Evolutionary conservation across 1,140 invertebrate genomes (phyloP), one percentile per base, ranked within the genome.

Genomic region (Ips typographus): DNA sequence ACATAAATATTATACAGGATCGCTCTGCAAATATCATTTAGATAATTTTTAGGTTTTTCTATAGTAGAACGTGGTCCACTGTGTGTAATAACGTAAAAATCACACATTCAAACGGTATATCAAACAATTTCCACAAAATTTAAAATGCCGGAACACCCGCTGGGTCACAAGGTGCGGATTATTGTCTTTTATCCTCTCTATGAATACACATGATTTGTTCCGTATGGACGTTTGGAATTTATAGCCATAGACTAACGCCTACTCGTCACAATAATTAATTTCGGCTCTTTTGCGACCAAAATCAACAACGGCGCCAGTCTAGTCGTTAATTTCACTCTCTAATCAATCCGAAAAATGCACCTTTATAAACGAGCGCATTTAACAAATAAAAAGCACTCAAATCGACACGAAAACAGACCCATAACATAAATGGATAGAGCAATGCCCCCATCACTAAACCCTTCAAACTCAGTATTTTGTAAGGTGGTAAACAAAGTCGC

Each of bases 401-500:
- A 22, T 22, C 22, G 22, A 22, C 22, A 22, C 22, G 22, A 22
- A 22, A 22, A 22, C 22, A 22, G 22, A 22, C 22, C 22, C 22
- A 22, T 22, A 22, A 22, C 22, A 22, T 22, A 22, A 22, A 22
- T 22, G 22, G 22, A 49, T 49, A 43, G 40, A 22, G 40, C 59
- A 43, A 61, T 41, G 59, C 42, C 40, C 40, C 3, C 44, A 22
- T 22, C 22, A 22, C 22, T 8, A 49, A 49, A 49, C 44, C 44
- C 3, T 49, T 49, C 3, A 49, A 44, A 43, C 37, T 43, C 42
- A n/a, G 42, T n/a, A 44, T 39, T 40, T 3, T n/a, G 44, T 38
- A 53, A 40, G 22, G 47, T 62, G 42, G 62, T 52, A 64, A 64
- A 64, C 47, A 64, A 64, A 64, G 40, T 36, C 44, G 49, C 62